These are phyloP conservation scores for Venturia canescens DNA, from an alignment of 1,140 invertebrate species.

Conservation along the genomic window DNA sequence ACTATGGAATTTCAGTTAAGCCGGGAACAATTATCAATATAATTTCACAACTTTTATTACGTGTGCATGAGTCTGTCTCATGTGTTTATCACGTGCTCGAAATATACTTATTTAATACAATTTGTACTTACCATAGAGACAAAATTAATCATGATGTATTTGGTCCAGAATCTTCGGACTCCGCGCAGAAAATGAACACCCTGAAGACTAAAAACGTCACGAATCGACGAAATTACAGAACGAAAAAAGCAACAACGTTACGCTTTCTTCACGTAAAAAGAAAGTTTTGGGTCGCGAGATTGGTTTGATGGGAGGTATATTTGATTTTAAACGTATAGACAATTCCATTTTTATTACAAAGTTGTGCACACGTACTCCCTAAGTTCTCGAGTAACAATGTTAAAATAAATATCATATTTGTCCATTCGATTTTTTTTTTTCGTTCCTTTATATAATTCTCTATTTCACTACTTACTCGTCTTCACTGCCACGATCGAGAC, in stretches of 20 bases:
- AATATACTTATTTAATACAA: background rate
- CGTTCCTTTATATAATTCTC: constrained; percentile 57
- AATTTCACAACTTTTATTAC: no score
- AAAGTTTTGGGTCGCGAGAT: background rate
- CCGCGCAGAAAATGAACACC: background rate
- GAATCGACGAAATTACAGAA: background rate
- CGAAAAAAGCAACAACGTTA: background rate
- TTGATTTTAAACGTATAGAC: constrained; percentile 60
- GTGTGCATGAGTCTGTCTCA: no score
- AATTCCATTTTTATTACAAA: constrained; percentile 74
- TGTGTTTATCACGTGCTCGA: no score
- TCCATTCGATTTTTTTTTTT: constrained; percentile 59
- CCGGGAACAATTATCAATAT: no score
- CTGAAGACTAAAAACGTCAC: background rate
- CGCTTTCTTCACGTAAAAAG: constrained; percentile 16
- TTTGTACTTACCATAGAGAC: background rate
- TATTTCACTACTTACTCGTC: constrained; percentile 11
- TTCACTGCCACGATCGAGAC: constrained; percentile 56
- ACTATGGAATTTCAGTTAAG: no score
- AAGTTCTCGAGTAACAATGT: constrained; percentile 72
- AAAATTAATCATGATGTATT: background rate
- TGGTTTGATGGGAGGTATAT: background rate
- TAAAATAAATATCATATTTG: constrained; percentile 75
- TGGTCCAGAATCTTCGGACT: no score
- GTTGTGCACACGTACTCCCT: constrained; percentile 71